Percentiles rank a stretch among this genome's conserved stretches.
These are phyloP conservation scores for Hirtodrosophila alboralis DNA, from an alignment of 2,888 invertebrate species.

Conservation along the genomic window DNA sequence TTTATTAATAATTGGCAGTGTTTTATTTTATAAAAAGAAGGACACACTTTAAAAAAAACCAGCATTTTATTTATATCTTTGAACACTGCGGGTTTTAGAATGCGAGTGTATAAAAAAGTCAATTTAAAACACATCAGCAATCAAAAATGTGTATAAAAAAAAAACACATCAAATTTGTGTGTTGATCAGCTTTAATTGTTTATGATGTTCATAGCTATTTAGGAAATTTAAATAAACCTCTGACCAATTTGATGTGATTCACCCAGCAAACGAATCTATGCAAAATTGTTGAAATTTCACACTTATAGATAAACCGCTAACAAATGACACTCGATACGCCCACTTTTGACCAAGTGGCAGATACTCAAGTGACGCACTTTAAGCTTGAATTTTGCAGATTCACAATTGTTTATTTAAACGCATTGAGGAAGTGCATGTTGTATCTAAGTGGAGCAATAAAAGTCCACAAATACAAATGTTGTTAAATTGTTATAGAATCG, in stretches of 20 bases:
- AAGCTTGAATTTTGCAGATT: background rate
- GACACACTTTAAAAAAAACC: too few relatives aligned
- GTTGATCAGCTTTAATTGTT: constrained; percentile 44
- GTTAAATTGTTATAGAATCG: constrained; percentile 44
- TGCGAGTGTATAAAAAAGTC: too few relatives aligned
- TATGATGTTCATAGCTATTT: constrained; percentile 32
- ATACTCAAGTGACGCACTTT: constrained; percentile 14
- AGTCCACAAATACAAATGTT: constrained; percentile 7
- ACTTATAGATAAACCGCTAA: constrained; percentile 28
- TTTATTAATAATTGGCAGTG: too few relatives aligned
- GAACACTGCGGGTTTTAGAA: too few relatives aligned
- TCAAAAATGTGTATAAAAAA: constrained; percentile 29
- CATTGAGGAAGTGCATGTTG: constrained; percentile 59
- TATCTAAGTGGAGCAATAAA: constrained; percentile 26
- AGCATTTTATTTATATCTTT: too few relatives aligned
- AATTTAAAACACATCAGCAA: constrained; percentile 35
- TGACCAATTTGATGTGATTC: constrained; percentile 29
- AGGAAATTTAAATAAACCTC: constrained; percentile 41
- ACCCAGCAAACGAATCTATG: constrained; percentile 14
- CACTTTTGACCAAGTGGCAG: constrained; percentile 39
- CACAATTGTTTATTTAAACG: constrained; percentile 58
- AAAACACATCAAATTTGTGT: constrained; percentile 26
- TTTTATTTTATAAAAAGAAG: too few relatives aligned
- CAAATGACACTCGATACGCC: constrained; percentile 28
- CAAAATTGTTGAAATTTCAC: constrained; percentile 18